Evolutionary conservation across 2,113 vertebrate species (phyloP), one percentile per base, ranked within the genome.

Genomic region (Scatophagus argus): DNA sequence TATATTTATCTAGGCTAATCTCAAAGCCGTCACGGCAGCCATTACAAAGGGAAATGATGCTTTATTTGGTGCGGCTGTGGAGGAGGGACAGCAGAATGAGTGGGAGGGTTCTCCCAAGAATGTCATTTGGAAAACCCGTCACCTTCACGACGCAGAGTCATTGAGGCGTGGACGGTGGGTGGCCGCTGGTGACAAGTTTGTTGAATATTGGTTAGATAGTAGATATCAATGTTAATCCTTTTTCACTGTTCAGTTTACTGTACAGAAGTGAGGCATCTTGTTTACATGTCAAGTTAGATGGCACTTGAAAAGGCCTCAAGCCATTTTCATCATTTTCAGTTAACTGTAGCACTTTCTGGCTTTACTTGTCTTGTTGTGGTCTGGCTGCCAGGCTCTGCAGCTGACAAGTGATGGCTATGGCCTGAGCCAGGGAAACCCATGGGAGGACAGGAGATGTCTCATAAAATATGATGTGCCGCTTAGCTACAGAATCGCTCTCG

Each of bases 81-180:
- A 66, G 81, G 74, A 68, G 56, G 78, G 43, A 21, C 19, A 34
- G 60, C 58, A 69, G 65, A 67, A 46, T 0, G 79, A 74, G 84
- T 74, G 67, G 77, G 77, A 75, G 81, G 34, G 29, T 73, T 21
- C 49, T 81, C 54, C 55, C 86, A 4, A 78, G 55, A 70, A 89
- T 87, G 89, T 93, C 89, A 90, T 92, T 92, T 88, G 71, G 74
- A 89, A 94, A 93, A 87, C 66, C 14, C 29, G 88, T 94, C 90
- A 93, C 92, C 88, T 94, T 95, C 68, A 65, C 46, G 11, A 69
- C 19, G 3, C 25, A 0, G 32, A 86, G 89, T 66, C 54, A 67
- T 82, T 49, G 83, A 88, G 54, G 68, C 80, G 44, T 52, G 49
- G 77, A 75, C 88, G 87, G 83, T 83, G 91, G 85, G 78, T 69